These are phyloP conservation scores for Ochropacha duplaris DNA, from an alignment of 2,888 invertebrate genomes.

Conservation along the genomic window DNA sequence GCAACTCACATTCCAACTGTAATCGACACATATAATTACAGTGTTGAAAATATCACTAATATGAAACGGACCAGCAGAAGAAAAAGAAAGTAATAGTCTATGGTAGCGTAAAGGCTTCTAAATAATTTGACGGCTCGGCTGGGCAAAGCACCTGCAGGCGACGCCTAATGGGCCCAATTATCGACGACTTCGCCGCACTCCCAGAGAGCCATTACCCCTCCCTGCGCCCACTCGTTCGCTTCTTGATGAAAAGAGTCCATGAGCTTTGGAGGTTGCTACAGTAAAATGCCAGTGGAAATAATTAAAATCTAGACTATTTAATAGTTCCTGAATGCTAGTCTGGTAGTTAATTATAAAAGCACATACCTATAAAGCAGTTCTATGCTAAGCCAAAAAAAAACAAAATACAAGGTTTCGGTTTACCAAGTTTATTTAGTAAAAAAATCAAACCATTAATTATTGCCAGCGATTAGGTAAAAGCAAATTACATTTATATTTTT, in stretches of 20 bases:
- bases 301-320: constrained; percentile 24
- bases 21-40: not conserved
- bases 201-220: constrained; percentile 63
- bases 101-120: constrained; percentile 38
- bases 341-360: not conserved
- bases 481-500: too few relatives aligned
- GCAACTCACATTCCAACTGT: not conserved
- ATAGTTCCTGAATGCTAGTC: constrained; percentile 7
- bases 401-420: too few relatives aligned
- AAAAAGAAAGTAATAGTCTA: constrained; percentile 4
- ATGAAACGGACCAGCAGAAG: not conserved
- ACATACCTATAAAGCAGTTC: not conserved
- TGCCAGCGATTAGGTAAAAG: too few relatives aligned
- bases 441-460: too few relatives aligned
- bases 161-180: constrained; percentile 74
- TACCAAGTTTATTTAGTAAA: too few relatives aligned
- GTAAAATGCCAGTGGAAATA: constrained; percentile 27
- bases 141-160: constrained; percentile 58
- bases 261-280: constrained; percentile 18
- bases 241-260: constrained; percentile 46
- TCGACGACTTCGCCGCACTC: constrained; percentile 58
- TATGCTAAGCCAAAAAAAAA: too few relatives aligned
- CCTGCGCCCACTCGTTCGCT: constrained; percentile 32
- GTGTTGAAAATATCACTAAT: not conserved
- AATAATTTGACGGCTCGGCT: constrained; percentile 52